These are phyloP conservation scores for Tillus elongatus DNA, from an alignment of 2,888 invertebrate genomes.

Conservation along the genomic window DNA sequence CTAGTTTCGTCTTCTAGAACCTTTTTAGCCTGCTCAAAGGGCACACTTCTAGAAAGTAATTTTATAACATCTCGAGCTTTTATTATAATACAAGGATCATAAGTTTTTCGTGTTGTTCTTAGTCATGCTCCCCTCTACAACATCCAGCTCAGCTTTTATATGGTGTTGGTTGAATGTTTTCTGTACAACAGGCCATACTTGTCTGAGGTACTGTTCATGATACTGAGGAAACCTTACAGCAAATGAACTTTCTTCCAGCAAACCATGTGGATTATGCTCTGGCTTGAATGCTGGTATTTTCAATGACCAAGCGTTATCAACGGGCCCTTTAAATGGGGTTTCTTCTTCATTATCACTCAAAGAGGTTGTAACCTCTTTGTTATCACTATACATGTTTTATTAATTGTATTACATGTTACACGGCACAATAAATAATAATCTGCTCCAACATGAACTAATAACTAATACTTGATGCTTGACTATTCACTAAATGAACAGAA, in stretches of 20 bases:
- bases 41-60: slow-evolving; percentile 88
- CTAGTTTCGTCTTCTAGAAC: slow-evolving; percentile 83
- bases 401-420: no score
- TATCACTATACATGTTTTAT: no score
- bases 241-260: slow-evolving; percentile 91
- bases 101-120: slow-evolving; percentile 93
- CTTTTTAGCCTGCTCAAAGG: slow-evolving; percentile 86
- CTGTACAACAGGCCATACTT: slow-evolving; percentile 92
- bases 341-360: slow-evolving; percentile 36
- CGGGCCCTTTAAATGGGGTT: slow-evolving; percentile 47
- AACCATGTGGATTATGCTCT: slow-evolving; percentile 80
- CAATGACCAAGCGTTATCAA: slow-evolving; percentile 79
- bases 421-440: no score
- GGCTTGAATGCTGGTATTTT: slow-evolving; percentile 80
- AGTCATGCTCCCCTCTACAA: slow-evolving; percentile 89
- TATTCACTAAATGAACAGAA: no score
- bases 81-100: slow-evolving; percentile 95
- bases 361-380: no score
- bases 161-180: slow-evolving; percentile 71
- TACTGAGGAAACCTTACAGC: slow-evolving; percentile 96
- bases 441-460: no score
- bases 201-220: slow-evolving; percentile 87
- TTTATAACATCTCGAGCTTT: slow-evolving; percentile 96
- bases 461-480: no score
- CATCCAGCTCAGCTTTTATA: slow-evolving; percentile 80